Evolutionary conservation across 2,888 invertebrate species (phyloP), one percentile per base, ranked within the genome.

Genomic region (Mycalesis mineus): DNA sequence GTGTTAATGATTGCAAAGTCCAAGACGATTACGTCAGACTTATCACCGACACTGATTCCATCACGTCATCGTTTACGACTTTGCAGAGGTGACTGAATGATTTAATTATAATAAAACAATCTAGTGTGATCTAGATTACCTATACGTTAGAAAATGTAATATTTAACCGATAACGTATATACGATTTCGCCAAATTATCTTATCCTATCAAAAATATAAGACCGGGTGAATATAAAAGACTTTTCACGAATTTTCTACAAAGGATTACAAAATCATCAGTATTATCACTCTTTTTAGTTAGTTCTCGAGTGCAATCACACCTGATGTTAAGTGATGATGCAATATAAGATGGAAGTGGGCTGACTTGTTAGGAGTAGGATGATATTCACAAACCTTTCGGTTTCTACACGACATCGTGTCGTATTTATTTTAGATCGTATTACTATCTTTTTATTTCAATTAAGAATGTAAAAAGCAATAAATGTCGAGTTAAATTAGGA

Each of bases 401-500:
- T n/a, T n/a, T n/a, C n/a, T n/a, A n/a, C n/a, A n/a, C n/a, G n/a
- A n/a, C n/a, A n/a, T n/a, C n/a, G n/a, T n/a, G n/a, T n/a, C n/a
- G n/a, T n/a, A n/a, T n/a, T n/a, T n/a, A n/a, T n/a, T n/a, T n/a
- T n/a, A n/a, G n/a, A n/a, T n/a, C n/a, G n/a, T n/a, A n/a, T n/a
- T n/a, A n/a, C n/a, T n/a, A n/a, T n/a, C n/a, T n/a, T n/a, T n/a
- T n/a, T n/a, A 22, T 22, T 22, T 22, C 2, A 5, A 22, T 22
- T 22, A 4, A 31, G 51, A 52, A 31, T 33, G 41, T 33, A 42
- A 8, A n/a, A 48, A 31, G 37, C 55, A 48, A 55, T 51, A 56
- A 57, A 70, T 75, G 78, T 80, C 80, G 73, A 69, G 77, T 84
- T 75, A 70, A 80, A 82, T 78, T 76, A 70, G 69, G 69, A 61